These are phyloP conservation scores for Drosophila dives DNA, from an alignment of 2,888 invertebrate genomes.

Conservation along the genomic window DNA sequence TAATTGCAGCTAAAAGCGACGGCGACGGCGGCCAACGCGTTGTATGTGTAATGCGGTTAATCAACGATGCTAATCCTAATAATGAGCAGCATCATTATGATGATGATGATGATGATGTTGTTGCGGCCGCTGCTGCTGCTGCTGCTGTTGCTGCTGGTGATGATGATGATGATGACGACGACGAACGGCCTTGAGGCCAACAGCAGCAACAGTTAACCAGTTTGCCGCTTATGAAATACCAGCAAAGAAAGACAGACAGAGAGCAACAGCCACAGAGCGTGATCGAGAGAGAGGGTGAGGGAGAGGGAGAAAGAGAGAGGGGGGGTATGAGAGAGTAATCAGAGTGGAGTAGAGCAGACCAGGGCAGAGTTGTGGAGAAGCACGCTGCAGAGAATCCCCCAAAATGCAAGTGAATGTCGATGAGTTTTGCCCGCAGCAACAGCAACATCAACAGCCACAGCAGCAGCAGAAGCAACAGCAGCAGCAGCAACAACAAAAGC, in stretches of 20 bases:
- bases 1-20: conserved; percentile 71
- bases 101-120: conserved; percentile 19
- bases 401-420: conserved; percentile 77
- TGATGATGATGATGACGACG: conserved; percentile 31
- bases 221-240: conserved; percentile 72
- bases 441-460: conserved; percentile 10
- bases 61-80: conserved; percentile 58
- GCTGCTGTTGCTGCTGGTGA: conserved; percentile 19
- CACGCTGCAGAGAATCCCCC: conserved; percentile 60
- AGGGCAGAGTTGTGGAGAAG: conserved; percentile 9
- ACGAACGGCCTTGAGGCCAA: conserved; percentile 75
- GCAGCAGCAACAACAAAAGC: conserved; percentile 11
- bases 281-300: conserved; percentile 6
- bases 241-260: conserved; percentile 42
- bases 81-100: conserved; percentile 5
- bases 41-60: conserved; percentile 78
- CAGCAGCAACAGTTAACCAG: conserved; percentile 65
- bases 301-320: conserved; percentile 12
- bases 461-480: conserved; percentile 9
- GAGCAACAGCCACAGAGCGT: conserved; percentile 1
- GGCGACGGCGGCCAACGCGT: conserved; percentile 54
- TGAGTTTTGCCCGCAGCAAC: conserved; percentile 43
- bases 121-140: conserved; percentile 16
- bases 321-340: background rate
- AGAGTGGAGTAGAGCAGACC: conserved; percentile 21